Conservation (phyloP, 2,113 vertebrate genomes). For the Anthoscopus minutus region DNA sequence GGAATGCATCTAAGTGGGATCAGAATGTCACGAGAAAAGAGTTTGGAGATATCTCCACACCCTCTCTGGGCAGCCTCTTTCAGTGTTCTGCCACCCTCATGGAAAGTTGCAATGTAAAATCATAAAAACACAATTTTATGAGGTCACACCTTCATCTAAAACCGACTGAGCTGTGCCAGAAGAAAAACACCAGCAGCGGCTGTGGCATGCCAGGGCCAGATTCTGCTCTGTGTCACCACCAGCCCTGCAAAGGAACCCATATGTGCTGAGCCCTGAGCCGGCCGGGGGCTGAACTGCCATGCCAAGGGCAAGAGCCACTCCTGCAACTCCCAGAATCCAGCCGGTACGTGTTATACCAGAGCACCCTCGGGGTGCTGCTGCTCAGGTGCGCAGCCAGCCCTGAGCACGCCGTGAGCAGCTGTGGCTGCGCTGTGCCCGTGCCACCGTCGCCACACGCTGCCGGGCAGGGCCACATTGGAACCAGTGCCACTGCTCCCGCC, state of each 20-base stretch:
- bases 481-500: rapidly evolving
- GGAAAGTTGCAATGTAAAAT: rapidly evolving
- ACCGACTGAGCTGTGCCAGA: rapidly evolving
- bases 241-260: not conserved
- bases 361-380: not conserved
- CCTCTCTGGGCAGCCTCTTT: not conserved
- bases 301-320: not conserved
- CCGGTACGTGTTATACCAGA: rapidly evolving
- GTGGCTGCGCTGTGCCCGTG: not conserved
- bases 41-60: not conserved
- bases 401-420: not conserved
- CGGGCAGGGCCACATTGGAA: not conserved
- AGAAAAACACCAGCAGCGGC: not conserved
- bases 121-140: not conserved
- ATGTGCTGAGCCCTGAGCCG: not conserved
- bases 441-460: not conserved
- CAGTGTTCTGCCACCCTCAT: not conserved
- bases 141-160: not conserved
- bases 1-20: not conserved
- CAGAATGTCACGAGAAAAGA: not conserved
- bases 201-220: rapidly evolving
- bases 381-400: not conserved
- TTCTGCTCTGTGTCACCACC: not conserved
- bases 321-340: not conserved
- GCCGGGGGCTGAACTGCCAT: not conserved